Evolutionary conservation across 2,888 invertebrate genomes (phyloP), one percentile per base, ranked within the genome.

Genomic region (Zaprionus bogoriensis): DNA sequence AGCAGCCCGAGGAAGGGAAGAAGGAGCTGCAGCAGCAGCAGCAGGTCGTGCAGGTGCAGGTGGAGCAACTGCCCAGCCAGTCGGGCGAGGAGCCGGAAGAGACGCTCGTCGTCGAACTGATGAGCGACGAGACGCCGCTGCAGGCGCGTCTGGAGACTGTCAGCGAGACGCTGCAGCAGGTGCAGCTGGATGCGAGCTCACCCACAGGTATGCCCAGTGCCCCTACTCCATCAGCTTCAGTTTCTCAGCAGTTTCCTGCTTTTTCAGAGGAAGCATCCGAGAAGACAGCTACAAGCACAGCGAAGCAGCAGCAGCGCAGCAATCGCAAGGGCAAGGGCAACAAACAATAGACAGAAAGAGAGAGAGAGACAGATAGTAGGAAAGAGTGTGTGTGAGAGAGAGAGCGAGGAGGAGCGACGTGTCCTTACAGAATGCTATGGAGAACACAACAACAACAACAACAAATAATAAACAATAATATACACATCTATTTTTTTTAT

Each of bases 261-360:
- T 7, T 50, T 38, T 23, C 74, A 76, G 47, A 23, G 23, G 4
- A 32, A 53, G 32, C 48, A 57, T 9, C 58, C 47, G 41, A 64
- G 63, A 30, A 74, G 63, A 12, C 62, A 30, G 23, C 28, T 74
- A 32, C 62, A 59, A 41, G 59, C 54, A 51, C 69, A 54, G 30
- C 68, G 72, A 64, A 76, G 66, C 58, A 74, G 47, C 54, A 51
- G 46, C 50, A 54, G 6, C 50, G 57, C 19, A 62, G 39, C 51
- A 73, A 57, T 74, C 48, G 55, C 67, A 64, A 61, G 69, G 67
- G 54, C 44, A 83, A 80, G 25, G 48, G 58, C 53, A 62, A 52
- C 38, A 47, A 73, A 65, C 65, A 53, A 12, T 59, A 67, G 47
- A 45, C 3, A 38, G 3, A 28, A 1, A n/a, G 9, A 20, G 25